Conservation (phyloP, 2,113 vertebrate genomes). For the Rhabdomys dilectus region DNA sequence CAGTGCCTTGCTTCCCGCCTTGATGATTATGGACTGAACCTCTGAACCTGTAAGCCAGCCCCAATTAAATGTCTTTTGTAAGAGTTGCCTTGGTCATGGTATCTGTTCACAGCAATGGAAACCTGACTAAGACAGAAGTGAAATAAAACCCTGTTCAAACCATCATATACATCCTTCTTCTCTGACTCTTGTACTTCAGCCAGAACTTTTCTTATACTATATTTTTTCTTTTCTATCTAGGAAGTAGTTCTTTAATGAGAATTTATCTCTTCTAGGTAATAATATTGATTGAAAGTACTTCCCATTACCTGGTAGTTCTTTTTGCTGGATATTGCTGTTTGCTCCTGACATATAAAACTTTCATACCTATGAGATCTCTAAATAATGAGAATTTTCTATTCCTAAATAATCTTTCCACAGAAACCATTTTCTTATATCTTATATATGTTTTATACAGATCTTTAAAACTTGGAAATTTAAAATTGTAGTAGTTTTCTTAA, state of each 20-base stretch:
- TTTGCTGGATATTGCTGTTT: conserved; percentile 44
- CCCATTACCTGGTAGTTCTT: conserved; percentile 13
- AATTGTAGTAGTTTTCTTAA: not conserved
- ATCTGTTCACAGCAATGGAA: too few species aligned
- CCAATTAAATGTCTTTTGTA: too few species aligned
- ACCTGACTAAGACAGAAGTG: too few species aligned
- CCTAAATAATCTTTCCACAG: not conserved
- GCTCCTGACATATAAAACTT: conserved; percentile 10
- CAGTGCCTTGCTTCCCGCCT: too few species aligned
- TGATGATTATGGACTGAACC: too few species aligned
- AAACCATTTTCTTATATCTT: conserved; percentile 4
- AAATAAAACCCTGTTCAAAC: conserved; percentile 31
- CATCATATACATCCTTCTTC: not conserved
- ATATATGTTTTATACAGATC: not conserved
- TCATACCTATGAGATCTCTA: conserved; percentile 31
- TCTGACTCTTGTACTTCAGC: not conserved
- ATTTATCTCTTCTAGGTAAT: conserved; percentile 41
- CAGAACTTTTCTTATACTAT: conserved; percentile 15
- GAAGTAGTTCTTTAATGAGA: conserved; percentile 55
- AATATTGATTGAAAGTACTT: conserved; percentile 35
- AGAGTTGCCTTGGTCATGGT: too few species aligned
- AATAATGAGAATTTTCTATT: conserved; percentile 36
- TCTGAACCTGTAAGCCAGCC: too few species aligned
- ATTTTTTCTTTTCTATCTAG: conserved; percentile 49
- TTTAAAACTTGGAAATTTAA: conserved; percentile 13